Conservation (phyloP, 2,797 vertebrate species). For the Amblyopsis hoosieri region DNA sequence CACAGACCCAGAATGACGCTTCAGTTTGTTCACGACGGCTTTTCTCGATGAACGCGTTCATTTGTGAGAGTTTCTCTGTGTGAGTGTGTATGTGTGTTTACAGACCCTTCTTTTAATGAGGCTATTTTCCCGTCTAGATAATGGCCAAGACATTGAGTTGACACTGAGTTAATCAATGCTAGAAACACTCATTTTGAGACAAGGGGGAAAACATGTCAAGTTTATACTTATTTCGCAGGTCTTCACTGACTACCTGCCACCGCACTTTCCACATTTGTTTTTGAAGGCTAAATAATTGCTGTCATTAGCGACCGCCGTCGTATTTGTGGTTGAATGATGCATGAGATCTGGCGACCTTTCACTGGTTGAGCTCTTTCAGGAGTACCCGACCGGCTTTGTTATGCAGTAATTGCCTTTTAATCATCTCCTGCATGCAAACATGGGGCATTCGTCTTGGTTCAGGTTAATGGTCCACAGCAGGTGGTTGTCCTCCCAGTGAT, state of each 20-base stretch:
- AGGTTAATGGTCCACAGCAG: slow-evolving; percentile 70
- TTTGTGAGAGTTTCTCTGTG: not conserved
- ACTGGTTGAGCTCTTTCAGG: slow-evolving; percentile 43
- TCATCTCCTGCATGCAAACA: slow-evolving; percentile 81
- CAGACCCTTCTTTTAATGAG: slow-evolving; percentile 31
- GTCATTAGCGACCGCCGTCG: slow-evolving; percentile 46
- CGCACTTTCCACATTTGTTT: slow-evolving; percentile 10
- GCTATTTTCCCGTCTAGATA: slow-evolving; percentile 36
- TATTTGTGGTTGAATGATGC: slow-evolving; percentile 41
- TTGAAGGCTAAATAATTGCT: slow-evolving; percentile 38
- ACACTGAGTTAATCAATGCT: slow-evolving; percentile 19
- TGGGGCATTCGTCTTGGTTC: slow-evolving; percentile 70
- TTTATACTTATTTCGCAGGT: not conserved
- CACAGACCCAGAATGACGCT: slow-evolving; percentile 30
- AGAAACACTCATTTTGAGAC: slow-evolving; percentile 22
- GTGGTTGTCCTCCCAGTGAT: slow-evolving; percentile 72
- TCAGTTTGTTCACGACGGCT: slow-evolving; percentile 8
- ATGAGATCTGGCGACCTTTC: slow-evolving; percentile 36
- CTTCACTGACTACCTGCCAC: not conserved
- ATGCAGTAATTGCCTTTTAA: slow-evolving; percentile 84
- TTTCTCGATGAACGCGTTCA: not conserved
- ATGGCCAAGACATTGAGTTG: slow-evolving; percentile 14
- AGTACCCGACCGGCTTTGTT: slow-evolving; percentile 52
- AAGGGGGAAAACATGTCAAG: slow-evolving; percentile 1
- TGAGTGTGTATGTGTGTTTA: not conserved